Evolutionary conservation across 2,113 vertebrate species (phyloP), one percentile per base, ranked within the genome.

Genomic region (Mormoops blainvillei): DNA sequence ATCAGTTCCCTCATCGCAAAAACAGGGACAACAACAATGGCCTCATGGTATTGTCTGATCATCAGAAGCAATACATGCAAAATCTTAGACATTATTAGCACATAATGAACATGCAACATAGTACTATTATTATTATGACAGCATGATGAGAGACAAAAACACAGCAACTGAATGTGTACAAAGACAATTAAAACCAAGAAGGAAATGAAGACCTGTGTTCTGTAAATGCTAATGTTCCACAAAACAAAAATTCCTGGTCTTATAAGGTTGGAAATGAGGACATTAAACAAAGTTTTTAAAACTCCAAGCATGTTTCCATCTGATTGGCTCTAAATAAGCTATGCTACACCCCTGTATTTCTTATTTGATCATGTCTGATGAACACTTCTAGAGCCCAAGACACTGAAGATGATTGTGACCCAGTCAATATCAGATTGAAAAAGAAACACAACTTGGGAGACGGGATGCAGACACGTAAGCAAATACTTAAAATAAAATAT

Each of bases 71-170:
- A 96, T 81, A 86, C 15, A 11, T 88, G 73, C 80, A 97, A 92
- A 95, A 95, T 87, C 80, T 89, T 94, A 87, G 56, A 84, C 70
- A 85, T 73, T 82, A 45, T 92, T 89, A 70, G 81, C 83, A 91
- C 81, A 87, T 33, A 89, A 78, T 82, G 8, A 31, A 26, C 67
- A 80, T 91, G 80, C 48, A 95, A 95, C 87, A 95, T 45, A 56
- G 76, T 70, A 81, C 19, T 61, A 81, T 83, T 38, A 89, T 95
- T 87, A 78, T 92, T 93, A 89, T 92, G 87, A 76, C 22, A 92
- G 26, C 68, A 84, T 54, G 24, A 26, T 80, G 38, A 74, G 11
- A 87, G 67, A 90, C 19, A 88, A 89, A 87, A 78, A 48, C 61
- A 70, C 33, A 94, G 26, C 48, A 92, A 56, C 15, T 77, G 43